Conservation (phyloP, 2,888 invertebrate species). For the Eupithecia exiguata region DNA sequence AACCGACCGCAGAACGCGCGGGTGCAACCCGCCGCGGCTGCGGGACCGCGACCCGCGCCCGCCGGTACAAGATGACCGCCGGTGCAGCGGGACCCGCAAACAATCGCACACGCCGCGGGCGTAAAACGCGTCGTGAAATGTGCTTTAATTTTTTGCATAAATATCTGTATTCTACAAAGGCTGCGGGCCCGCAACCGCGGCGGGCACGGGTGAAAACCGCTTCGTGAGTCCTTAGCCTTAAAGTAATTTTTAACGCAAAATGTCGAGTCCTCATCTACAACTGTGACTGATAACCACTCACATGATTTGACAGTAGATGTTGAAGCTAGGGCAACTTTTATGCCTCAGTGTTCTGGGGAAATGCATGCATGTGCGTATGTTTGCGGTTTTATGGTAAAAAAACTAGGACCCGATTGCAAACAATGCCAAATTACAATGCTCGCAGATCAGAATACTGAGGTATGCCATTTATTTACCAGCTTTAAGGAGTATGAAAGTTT, state of each 20-base stretch:
- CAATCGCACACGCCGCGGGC: too few relatives aligned
- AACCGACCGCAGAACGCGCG: too few relatives aligned
- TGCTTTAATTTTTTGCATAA: too few relatives aligned
- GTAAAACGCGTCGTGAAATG: too few relatives aligned
- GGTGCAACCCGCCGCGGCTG: too few relatives aligned
- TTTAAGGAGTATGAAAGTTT: constrained; percentile 8
- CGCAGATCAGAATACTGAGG: background rate
- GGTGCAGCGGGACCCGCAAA: too few relatives aligned
- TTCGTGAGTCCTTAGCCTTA: too few relatives aligned
- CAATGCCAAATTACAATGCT: constrained; percentile 14
- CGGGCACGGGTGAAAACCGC: too few relatives aligned
- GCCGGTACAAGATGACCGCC: too few relatives aligned
- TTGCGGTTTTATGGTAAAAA: constrained; percentile 21
- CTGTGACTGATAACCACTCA: constrained; percentile 5
- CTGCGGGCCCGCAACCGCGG: too few relatives aligned
- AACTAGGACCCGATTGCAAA: constrained; percentile 15
- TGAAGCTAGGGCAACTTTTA: background rate
- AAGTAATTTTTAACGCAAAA: constrained; percentile 12
- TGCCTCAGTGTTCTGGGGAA: constrained; percentile 18
- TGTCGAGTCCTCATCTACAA: background rate
- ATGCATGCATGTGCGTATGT: constrained; percentile 14
- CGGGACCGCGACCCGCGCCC: too few relatives aligned
- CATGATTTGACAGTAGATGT: constrained; percentile 10
- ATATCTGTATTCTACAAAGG: too few relatives aligned
- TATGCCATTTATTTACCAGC: constrained; percentile 11